Conservation (phyloP, 2,113 vertebrate species). For the Cyanoramphus novaezelandiae region DNA sequence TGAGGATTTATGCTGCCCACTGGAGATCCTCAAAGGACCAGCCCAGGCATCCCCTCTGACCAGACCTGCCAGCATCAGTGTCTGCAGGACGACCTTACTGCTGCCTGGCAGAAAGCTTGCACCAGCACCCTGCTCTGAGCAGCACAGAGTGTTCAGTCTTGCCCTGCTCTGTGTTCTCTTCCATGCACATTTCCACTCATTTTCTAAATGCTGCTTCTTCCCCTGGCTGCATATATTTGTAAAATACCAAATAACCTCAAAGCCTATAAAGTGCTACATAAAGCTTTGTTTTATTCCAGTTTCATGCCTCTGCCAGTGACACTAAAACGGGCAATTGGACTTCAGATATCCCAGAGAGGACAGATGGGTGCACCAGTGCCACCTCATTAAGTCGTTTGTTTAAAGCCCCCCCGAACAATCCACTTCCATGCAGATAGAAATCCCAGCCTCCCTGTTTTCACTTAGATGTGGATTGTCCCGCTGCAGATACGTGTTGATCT, state of each 20-base stretch:
- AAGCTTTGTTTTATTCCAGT: neutral
- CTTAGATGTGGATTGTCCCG: slow-evolving; percentile 30
- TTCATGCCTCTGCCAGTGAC: neutral
- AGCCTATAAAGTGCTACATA: neutral
- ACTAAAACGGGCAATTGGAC: neutral
- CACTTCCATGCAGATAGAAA: slow-evolving; percentile 44
- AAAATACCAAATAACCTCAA: neutral
- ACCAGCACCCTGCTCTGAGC: neutral
- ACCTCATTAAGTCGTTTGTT: slow-evolving; percentile 58
- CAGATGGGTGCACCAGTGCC: neutral
- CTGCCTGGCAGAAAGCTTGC: neutral
- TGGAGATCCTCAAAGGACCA: neutral
- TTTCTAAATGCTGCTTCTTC: neutral
- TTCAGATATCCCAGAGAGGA: neutral
- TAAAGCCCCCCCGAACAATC: slow-evolving; percentile 8
- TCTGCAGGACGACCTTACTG: neutral
- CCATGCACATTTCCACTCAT: neutral
- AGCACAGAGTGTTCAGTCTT: neutral
- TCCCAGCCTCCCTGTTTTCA: slow-evolving; percentile 11
- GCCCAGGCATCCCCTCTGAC: neutral
- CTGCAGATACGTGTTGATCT: neutral
- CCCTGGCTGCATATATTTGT: neutral
- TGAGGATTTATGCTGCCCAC: neutral
- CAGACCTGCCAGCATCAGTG: fast-evolving
- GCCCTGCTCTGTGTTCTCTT: neutral